phyloP scores from a whole-genome alignment of 2,113 vertebrate genomes.

The Eublepharis macularius region DNA sequence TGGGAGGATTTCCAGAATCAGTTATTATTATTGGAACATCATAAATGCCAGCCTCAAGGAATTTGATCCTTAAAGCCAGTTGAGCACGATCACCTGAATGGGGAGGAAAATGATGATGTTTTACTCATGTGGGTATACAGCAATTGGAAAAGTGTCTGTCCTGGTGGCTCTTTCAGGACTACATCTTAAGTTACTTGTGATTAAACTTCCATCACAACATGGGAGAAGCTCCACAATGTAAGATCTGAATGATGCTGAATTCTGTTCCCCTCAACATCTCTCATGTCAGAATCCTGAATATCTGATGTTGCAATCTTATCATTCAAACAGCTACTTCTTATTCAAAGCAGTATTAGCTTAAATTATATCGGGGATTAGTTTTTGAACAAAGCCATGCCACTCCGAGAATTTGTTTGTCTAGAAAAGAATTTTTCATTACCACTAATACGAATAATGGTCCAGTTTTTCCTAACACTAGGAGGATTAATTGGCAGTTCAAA shows the following conservation, averaged over 20 bases:
- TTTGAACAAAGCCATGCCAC: neutral
- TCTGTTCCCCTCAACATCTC: neutral
- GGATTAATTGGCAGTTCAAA: constrained; percentile 91
- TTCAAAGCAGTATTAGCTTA: neutral
- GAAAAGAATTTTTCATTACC: constrained; percentile 75
- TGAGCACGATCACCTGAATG: constrained; percentile 90
- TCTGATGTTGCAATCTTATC: neutral
- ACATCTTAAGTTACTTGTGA: neutral
- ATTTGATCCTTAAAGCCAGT: constrained; percentile 88
- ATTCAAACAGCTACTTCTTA: neutral
- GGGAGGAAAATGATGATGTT: constrained; percentile 14
- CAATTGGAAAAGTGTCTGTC: neutral
- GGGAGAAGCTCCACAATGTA: neutral
- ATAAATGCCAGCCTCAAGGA: constrained; percentile 92
- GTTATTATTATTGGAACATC: constrained; percentile 94
- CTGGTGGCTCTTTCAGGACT: neutral
- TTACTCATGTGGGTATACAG: neutral
- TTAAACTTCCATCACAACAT: neutral
- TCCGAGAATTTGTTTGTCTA: neutral
- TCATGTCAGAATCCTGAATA: neutral
- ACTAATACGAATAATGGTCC: constrained; percentile 92
- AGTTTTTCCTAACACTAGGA: constrained; percentile 87
- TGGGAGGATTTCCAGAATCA: constrained; percentile 94
- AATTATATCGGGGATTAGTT: neutral
- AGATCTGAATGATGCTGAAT: neutral